Evolutionary conservation across 2,888 invertebrate species (phyloP).

Genomic region (Scaptomyza tumidula): DNA sequence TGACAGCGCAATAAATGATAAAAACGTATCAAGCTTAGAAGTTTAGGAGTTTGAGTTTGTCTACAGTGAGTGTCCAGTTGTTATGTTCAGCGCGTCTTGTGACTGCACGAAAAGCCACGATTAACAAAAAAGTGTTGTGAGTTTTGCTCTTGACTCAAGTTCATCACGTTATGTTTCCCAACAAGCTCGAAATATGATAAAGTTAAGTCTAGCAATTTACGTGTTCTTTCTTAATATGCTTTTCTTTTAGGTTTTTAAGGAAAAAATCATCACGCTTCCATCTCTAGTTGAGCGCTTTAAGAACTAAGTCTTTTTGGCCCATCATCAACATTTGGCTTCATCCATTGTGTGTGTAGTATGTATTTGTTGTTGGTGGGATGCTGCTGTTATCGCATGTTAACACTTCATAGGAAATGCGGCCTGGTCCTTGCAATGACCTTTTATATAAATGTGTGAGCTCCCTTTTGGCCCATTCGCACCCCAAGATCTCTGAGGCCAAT

Average conservation of each 20-base stretch:
- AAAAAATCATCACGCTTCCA: slow-evolving; percentile 7
- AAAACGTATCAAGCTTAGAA: slow-evolving; percentile 34
- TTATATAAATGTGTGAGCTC: slow-evolving; percentile 45
- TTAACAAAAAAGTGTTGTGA: too few relatives aligned
- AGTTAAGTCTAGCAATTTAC: too few relatives aligned
- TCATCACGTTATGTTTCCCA: background rate
- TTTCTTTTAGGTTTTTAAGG: too few relatives aligned
- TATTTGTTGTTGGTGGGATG: slow-evolving; percentile 24
- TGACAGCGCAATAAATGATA: slow-evolving; percentile 59
- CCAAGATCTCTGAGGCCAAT: slow-evolving; percentile 44
- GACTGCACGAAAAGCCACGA: too few relatives aligned
- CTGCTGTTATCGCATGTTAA: slow-evolving; percentile 75
- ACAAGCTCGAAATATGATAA: too few relatives aligned
- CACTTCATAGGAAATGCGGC: slow-evolving; percentile 76
- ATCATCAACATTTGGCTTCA: slow-evolving; percentile 55
- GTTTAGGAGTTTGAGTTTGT: slow-evolving; percentile 17
- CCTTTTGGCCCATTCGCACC: slow-evolving; percentile 47
- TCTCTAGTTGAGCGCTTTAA: slow-evolving; percentile 9
- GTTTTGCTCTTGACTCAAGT: too few relatives aligned
- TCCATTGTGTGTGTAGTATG: slow-evolving; percentile 75
- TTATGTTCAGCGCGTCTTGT: background rate
- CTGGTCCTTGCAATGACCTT: slow-evolving; percentile 73
- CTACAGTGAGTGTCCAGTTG: background rate
- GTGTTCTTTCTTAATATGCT: too few relatives aligned
- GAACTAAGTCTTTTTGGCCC: slow-evolving; percentile 26